These are phyloP conservation scores for Falcunculus frontatus DNA, from an alignment of 2,113 vertebrate genomes.

Conservation along the genomic window DNA sequence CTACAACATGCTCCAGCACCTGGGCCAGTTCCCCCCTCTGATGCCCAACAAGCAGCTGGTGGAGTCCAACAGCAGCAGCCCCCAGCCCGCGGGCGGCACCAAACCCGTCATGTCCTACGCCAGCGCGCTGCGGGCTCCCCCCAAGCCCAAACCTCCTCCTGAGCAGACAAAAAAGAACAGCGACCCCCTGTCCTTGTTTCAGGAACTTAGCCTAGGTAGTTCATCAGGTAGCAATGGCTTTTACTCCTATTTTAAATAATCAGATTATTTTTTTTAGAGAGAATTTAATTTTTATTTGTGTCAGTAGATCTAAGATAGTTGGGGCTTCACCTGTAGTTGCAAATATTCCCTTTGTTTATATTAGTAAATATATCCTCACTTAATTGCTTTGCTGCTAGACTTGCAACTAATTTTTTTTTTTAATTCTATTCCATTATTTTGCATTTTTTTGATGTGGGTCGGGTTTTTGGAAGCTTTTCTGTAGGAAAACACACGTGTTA, in stretches of 20 bases:
- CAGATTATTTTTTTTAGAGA: conserved; percentile 81
- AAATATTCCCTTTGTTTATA: conserved; percentile 74
- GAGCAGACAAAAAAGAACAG: conserved; percentile 98
- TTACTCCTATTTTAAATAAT: conserved; percentile 99
- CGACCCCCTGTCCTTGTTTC: conserved; percentile 94
- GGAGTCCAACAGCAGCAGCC: conserved; percentile 75
- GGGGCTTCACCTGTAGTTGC: conserved; percentile 73
- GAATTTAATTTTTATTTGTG: conserved; percentile 86
- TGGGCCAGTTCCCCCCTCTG: conserved; percentile 96
- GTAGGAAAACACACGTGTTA: conserved; percentile 67
- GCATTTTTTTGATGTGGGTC: conserved; percentile 77
- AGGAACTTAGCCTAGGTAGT: conserved; percentile 98
- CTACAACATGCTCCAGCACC: conserved; percentile 88
- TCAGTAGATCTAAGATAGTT: conserved; percentile 77
- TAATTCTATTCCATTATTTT: conserved; percentile 78
- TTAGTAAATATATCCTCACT: conserved; percentile 75
- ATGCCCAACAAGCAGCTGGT: conserved; percentile 90
- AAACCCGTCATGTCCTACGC: conserved; percentile 97
- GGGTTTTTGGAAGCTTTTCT: conserved; percentile 75
- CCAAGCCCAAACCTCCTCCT: conserved; percentile 90
- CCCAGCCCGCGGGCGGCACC: conserved; percentile 69
- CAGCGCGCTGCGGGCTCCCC: conserved; percentile 93
- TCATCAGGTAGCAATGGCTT: conserved; percentile 98
- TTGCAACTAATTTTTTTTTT: conserved; percentile 79
- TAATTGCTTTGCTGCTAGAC: conserved; percentile 83